Base-by-base conservation (phyloP, 2,113 vertebrate genomes). In the Tragulus kanchil region DNA sequence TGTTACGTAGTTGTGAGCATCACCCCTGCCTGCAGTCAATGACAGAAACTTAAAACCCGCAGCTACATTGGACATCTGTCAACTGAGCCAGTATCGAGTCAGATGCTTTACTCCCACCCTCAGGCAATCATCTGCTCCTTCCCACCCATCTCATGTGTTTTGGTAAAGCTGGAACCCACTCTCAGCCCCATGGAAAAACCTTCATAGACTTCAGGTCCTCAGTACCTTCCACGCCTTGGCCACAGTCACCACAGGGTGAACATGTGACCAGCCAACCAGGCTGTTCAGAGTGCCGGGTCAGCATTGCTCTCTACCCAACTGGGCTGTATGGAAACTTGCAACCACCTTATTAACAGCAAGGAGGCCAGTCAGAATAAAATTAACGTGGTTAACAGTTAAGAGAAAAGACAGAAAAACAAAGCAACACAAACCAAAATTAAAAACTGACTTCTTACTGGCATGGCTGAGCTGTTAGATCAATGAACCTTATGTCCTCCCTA, bases 11-110 rank as follows among this genome's bases (percentile, higher is more conserved):
- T 23, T 75, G 50, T 92, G 58, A 45, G 6, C 71, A n/a, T 42
- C 25, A 28, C 6, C 2, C 3, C 2, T 78, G 31, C 42, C 45
- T 45, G 26, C 54, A 54, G 67, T 83, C n/a, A 45, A 25, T 45
- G 56, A 21, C 17, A 78, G 56, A 94, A 92, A 83, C 88, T 83
- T 78, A 58, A 52, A 45, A 73, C 89, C 91, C 61, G 42, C 36
- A 86, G 15, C 16, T 26, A 5, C 42, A n/a, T 8, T 23, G 54
- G 13, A 71, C 36, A 50, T 67, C 71, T 50, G 31, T 28, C 67
- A 25, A 8, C 64, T 3, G 6, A 83, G 8, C 56, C 16, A 81
- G 58, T 3, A 23, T 26, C 26, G 58, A 50, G 48, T 64, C 21
- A 81, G 28, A 64, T 7, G 14, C 42, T 82, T 28, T 3, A 7